Conservation (phyloP, 2,888 invertebrate species). For the Synergus laeviventris region DNA sequence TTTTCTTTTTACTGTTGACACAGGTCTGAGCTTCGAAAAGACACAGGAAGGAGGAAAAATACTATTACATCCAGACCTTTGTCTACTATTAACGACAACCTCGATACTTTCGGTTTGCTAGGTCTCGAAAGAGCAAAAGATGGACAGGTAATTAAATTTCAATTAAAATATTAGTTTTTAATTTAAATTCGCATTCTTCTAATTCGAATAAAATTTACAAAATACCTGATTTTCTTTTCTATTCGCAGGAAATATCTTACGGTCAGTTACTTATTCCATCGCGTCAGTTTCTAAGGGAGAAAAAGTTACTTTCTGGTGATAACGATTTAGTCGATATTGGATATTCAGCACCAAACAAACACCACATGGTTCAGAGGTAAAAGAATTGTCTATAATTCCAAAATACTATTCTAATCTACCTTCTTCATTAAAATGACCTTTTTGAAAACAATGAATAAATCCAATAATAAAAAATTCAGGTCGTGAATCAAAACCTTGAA, state of each 20-base stretch:
- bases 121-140: slow-evolving; percentile 89
- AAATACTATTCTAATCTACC: background rate
- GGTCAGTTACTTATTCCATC: slow-evolving; percentile 90
- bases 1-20: slow-evolving; percentile 47
- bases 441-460: background rate
- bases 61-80: slow-evolving; percentile 89
- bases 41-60: slow-evolving; percentile 86
- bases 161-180: slow-evolving; percentile 14
- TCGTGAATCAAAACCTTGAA: too few species aligned
- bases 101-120: slow-evolving; percentile 91
- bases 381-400: slow-evolving; percentile 34
- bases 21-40: slow-evolving; percentile 83
- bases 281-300: slow-evolving; percentile 78
- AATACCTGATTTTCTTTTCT: slow-evolving; percentile 43
- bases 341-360: slow-evolving; percentile 76
- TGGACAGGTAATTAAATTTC: slow-evolving; percentile 81
- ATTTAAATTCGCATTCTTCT: background rate
- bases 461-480: too few species aligned
- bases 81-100: slow-evolving; percentile 88
- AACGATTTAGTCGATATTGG: slow-evolving; percentile 69
- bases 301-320: slow-evolving; percentile 70
- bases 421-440: background rate
- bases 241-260: slow-evolving; percentile 88
- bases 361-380: slow-evolving; percentile 79
- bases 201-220: background rate